Evolutionary conservation across 2,113 vertebrate genomes (phyloP), one percentile per base, ranked within the genome.

Genomic region (Chaetura pelagica): DNA sequence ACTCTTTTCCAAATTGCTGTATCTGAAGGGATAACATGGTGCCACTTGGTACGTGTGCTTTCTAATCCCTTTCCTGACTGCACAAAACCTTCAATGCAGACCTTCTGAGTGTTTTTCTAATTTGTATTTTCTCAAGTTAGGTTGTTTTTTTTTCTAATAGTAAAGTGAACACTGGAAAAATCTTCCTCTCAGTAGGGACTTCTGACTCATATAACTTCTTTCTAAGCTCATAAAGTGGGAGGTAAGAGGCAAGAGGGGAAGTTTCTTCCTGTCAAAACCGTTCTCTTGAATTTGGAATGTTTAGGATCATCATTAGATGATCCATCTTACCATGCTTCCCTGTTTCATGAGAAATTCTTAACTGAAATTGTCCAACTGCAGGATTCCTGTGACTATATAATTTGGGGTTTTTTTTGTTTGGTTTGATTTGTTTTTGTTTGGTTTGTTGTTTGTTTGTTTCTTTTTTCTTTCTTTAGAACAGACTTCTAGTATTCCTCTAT

Each of bases 1-100:
- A 5, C 12, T 24, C 12, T 88, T 54, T 85, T 76, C 29, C 34
- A 27, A 6, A 5, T 10, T 18, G 32, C 18, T 74, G 42, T 74
- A 42, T 0, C 2, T 84, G 72, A 87, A 46, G 0, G 2, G 54
- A n/a, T 59, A 54, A 46, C 13, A 13, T 3, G 5, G 10, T 42
- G 19, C 46, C n/a, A 14, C 35, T 46, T 34, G 10, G 10, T 71
- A 16, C 16, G 5, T 4, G 1, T 77, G 19, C 21, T 91, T 61
- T 58, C 46, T 63, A 29, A 29, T 63, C 6, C 7, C 15, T 68
- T 73, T 69, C 24, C 42, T 62, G 13, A 57, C 34, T 62, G 29
- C 48, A 51, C 32, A 64, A 57, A 75, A 6, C 21, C 19, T 69
- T 68, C 19, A 76, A 13, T 8, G 6, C 32, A 80, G 57, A 77